A percentile compares a stretch with the other conserved stretches of the same genome.
phyloP scores from a whole-genome alignment of 1,140 invertebrate genomes.

The Drosophila pallidifrons region DNA sequence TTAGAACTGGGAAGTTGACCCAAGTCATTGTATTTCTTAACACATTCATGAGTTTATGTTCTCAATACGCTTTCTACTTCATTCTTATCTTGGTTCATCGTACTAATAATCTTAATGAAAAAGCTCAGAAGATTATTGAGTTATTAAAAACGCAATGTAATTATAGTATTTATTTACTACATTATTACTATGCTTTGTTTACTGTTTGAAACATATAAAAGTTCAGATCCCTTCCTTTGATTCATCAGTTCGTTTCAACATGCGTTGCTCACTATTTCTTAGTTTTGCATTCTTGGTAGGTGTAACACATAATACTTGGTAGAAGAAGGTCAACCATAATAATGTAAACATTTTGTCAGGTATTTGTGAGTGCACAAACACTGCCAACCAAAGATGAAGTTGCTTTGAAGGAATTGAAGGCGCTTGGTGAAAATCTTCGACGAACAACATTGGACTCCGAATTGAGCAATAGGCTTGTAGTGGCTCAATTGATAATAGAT shows the following conservation, averaged over 20 bases:
- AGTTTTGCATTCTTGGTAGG: conserved; percentile 4
- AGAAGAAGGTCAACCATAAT: background rate
- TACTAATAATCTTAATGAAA: background rate
- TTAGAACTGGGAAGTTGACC: no score
- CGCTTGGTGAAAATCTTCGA: conserved; percentile 9
- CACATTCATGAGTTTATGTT: no score
- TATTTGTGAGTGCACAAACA: background rate
- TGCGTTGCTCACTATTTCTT: conserved; percentile 4
- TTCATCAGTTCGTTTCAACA: background rate
- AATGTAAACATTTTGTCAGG: background rate
- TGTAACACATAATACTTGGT: background rate
- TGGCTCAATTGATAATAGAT: conserved; percentile 12
- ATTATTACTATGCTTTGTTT: background rate
- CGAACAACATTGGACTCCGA: conserved; percentile 5
- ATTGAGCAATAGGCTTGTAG: conserved; percentile 3
- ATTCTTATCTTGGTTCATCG: conserved; percentile 6
- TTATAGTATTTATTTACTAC: conserved; percentile 3
- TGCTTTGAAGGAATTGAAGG: background rate
- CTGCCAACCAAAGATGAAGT: conserved; percentile 10
- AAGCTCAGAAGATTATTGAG: background rate
- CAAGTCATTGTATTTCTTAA: background rate
- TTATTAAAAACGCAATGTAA: background rate
- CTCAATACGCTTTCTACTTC: no score
- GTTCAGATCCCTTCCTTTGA: no score
- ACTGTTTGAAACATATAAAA: conserved; percentile 1